Conservation (phyloP, 2,113 vertebrate species). For the Lasiurus cinereus region DNA sequence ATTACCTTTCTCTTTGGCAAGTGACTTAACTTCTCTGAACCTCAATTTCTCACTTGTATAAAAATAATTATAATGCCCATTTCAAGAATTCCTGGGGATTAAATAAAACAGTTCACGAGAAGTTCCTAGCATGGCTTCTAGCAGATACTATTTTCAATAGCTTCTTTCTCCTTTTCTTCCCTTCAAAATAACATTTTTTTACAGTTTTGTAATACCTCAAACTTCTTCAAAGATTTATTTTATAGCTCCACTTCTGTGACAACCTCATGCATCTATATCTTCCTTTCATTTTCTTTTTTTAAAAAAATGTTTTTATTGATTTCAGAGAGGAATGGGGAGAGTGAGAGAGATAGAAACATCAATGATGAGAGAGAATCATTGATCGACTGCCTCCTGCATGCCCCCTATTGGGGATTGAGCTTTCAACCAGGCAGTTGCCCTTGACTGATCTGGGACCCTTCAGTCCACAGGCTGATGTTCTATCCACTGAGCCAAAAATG, state of each 20-base stretch:
- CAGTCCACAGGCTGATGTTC: too few relatives aligned
- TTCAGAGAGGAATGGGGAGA: too few relatives aligned
- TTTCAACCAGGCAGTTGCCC: too few relatives aligned
- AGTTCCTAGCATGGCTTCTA: neutral
- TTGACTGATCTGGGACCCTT: too few relatives aligned
- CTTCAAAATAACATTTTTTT: slow-evolving; percentile 25
- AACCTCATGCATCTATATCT: neutral
- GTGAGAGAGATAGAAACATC: too few relatives aligned
- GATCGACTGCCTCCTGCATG: too few relatives aligned
- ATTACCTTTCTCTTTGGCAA: neutral
- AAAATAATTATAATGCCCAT: neutral
- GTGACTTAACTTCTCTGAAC: slow-evolving; percentile 11
- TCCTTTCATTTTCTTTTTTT: too few relatives aligned
- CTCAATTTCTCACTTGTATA: slow-evolving; percentile 45
- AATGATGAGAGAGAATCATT: too few relatives aligned
- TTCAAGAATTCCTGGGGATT: slow-evolving; percentile 5
- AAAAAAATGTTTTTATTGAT: too few relatives aligned
- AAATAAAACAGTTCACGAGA: slow-evolving; percentile 13
- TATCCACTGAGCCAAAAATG: too few relatives aligned
- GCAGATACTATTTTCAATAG: neutral
- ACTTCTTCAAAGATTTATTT: neutral
- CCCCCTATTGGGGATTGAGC: too few relatives aligned
- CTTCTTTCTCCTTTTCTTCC: neutral
- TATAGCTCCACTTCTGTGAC: neutral
- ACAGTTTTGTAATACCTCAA: neutral